These are phyloP conservation scores for Whitmania pigra DNA, from an alignment of 1,140 invertebrate species.

Conservation along the genomic window DNA sequence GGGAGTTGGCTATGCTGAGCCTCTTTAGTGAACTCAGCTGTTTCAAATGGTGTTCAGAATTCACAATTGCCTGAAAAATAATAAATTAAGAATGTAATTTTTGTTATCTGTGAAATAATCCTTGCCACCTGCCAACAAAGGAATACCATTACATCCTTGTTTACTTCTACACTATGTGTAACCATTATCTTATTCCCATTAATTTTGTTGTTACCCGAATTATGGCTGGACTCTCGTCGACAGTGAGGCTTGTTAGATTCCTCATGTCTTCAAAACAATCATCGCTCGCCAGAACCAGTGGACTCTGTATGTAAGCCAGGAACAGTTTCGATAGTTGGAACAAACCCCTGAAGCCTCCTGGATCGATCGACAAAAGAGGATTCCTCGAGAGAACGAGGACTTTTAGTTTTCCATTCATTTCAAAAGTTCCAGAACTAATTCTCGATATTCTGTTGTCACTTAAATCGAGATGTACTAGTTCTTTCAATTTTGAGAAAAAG, in stretches of 20 bases:
- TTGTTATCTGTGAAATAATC: neutral
- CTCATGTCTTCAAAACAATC: constrained; percentile 44
- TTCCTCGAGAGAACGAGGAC: constrained; percentile 64
- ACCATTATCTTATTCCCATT: too few species aligned
- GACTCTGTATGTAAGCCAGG: constrained; percentile 53
- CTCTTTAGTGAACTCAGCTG: constrained; percentile 41
- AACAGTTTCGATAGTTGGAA: constrained; percentile 52
- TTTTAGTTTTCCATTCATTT: constrained; percentile 33
- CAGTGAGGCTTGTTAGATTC: constrained; percentile 54
- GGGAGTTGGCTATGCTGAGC: constrained; percentile 53
- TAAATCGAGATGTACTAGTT: constrained; percentile 45
- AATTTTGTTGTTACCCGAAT: constrained; percentile 42
- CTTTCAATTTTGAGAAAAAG: constrained; percentile 25
- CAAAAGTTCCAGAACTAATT: constrained; percentile 35
- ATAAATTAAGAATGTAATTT: too few species aligned
- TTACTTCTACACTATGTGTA: too few species aligned
- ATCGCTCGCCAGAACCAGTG: constrained; percentile 40
- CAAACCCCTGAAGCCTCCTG: constrained; percentile 55
- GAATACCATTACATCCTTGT: too few species aligned
- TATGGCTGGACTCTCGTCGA: constrained; percentile 58
- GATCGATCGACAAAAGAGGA: constrained; percentile 54
- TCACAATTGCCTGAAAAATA: constrained; percentile 1
- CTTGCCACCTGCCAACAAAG: too few species aligned
- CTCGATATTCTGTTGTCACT: constrained; percentile 38
- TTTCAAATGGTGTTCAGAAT: neutral